Evolutionary conservation across 2,797 vertebrate genomes (phyloP), one percentile per base, ranked within the genome.

Genomic region (Anguilla anguilla): DNA sequence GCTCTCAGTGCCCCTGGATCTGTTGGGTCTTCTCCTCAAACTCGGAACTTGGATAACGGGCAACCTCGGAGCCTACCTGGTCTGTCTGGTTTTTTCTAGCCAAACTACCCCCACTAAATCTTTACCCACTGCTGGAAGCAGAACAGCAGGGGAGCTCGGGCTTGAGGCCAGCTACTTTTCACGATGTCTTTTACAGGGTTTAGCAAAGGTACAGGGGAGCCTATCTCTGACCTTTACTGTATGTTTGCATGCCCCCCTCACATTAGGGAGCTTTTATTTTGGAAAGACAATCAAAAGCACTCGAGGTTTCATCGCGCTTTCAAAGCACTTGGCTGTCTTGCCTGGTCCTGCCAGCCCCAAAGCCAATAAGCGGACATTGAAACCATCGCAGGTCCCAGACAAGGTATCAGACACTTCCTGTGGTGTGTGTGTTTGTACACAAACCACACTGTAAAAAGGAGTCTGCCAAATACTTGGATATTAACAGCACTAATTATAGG

Each of bases 401-500:
- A 25, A 79, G 74, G 74, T 17, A 79, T 43, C 5, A 6, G 79
- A 51, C 79, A 82, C 46, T 82, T 82, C 79, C 46, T 51, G 79
- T 46, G 11, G 79, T 51, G 79, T n/a, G 15, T 49, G 22, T 82
- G 79, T 85, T 67, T 85, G 39, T 69, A 28, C 39, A 39, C 59
- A 77, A 88, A 84, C 19, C 46, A 77, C 43, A 74, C 15, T 61
- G 46, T 87, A 69, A 89, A 89, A 85, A 91, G 89, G 86, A 83
- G 89, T 89, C 91, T 88, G 93, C 92, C 92, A 94, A 90, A 93
- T 91, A 88, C 90, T 89, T 94, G 91, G 88, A 92, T 91, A 92
- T 95, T 93, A 94, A 88, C 92, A 92, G 89, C 79, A 86, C 93
- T 94, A 95, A 93, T 93, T 92, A 94, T 94, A 95, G 91, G 67